Evolutionary conservation across 2,113 vertebrate genomes (phyloP).

Genomic region (Sinocyclocheilus maitianheensis): DNA sequence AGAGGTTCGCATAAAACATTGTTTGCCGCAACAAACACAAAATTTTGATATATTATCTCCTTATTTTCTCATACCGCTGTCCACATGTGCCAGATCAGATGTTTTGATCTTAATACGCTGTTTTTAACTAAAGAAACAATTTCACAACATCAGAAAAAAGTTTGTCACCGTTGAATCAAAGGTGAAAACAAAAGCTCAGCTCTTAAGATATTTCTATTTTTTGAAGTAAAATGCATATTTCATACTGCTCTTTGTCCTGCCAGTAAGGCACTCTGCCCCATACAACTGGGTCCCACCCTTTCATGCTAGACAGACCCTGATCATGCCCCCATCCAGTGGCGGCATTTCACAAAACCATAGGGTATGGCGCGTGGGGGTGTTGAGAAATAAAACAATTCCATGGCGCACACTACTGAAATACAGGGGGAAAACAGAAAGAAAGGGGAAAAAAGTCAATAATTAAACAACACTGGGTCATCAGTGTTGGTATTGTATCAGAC

Average conservation of each 20-base stretch:
- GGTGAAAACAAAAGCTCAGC: constrained; percentile 16
- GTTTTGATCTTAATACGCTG: constrained; percentile 5
- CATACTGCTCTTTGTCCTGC: constrained; percentile 48
- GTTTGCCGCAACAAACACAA: background rate
- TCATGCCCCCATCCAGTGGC: constrained; percentile 13
- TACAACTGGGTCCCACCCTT: constrained; percentile 50
- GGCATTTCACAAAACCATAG: too few relatives aligned
- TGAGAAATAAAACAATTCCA: too few relatives aligned
- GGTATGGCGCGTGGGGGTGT: too few relatives aligned
- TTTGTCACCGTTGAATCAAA: background rate
- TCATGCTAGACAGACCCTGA: constrained; percentile 36
- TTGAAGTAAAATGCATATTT: constrained; percentile 39
- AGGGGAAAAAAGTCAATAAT: too few relatives aligned
- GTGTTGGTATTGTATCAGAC: too few relatives aligned
- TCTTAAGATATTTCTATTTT: background rate
- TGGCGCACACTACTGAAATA: too few relatives aligned
- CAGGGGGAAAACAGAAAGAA: too few relatives aligned
- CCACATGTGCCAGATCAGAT: constrained; percentile 15
- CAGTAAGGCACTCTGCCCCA: constrained; percentile 60
- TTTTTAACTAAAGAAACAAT: background rate
- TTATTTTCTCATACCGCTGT: background rate
- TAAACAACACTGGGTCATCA: too few relatives aligned
- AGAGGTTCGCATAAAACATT: background rate
- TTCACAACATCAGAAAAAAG: constrained; percentile 23
- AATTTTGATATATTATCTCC: background rate